Evolutionary conservation across 64 coral and sea anemone species (phyloP).

Genomic region (Stichodactyla mertensii): DNA sequence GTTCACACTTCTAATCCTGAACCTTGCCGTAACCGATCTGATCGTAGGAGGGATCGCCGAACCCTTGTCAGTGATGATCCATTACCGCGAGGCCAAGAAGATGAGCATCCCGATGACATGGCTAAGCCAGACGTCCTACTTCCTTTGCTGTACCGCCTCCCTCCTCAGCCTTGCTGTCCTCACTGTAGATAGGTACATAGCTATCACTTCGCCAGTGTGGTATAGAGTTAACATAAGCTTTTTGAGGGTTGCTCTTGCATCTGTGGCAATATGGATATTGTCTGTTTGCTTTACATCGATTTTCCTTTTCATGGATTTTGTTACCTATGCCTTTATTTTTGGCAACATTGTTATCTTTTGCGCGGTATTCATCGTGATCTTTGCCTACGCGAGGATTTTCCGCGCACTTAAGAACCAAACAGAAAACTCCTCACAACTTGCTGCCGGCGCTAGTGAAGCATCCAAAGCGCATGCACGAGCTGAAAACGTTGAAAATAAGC

Average conservation of each 20-base stretch:
- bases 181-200: constrained; percentile 47
- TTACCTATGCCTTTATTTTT: constrained; percentile 82
- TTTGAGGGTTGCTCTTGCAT: constrained; percentile 29
- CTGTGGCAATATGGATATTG: constrained; percentile 50
- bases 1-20: constrained; percentile 43
- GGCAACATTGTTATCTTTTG: constrained; percentile 78
- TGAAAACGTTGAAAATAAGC: constrained; percentile 66
- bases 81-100: constrained; percentile 30
- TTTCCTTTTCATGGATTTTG: constrained; percentile 84
- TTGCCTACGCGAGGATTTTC: constrained; percentile 85
- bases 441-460: constrained; percentile 34
- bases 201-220: constrained; percentile 49
- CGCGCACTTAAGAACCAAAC: constrained; percentile 44
- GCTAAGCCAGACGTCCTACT: constrained; percentile 50
- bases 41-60: constrained; percentile 37
- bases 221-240: constrained; percentile 53
- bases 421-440: constrained; percentile 3
- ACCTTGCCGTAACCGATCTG: constrained; percentile 59
- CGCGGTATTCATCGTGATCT: constrained; percentile 74
- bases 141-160: constrained; percentile 61
- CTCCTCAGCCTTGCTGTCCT: constrained; percentile 54
- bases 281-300: constrained; percentile 44
- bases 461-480: constrained; percentile 37
- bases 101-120: constrained; percentile 29
- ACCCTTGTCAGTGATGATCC: constrained; percentile 42